Evolutionary conservation across 2,888 invertebrate species (phyloP), one percentile per base, ranked within the genome.

Genomic region (Pachymerium ferrugineum): DNA sequence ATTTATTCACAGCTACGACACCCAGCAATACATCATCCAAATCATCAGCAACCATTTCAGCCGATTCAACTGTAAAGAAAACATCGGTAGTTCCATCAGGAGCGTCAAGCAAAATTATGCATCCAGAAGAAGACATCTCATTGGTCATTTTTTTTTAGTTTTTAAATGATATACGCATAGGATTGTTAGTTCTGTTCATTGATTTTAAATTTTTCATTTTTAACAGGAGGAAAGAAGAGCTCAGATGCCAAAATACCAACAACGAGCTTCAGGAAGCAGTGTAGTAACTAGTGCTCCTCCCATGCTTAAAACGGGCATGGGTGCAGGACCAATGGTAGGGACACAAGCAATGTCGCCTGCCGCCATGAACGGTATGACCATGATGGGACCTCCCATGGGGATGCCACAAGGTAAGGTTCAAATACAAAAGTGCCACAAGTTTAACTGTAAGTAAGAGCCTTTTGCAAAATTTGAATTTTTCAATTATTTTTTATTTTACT

Each of bases 101-200:
- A 62, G 90, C 93, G 5, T 89, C 92, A 42, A 92, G 93, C 80
- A 91, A 91, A 84, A 96, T 97, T 74, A 88, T 97, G 78, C 97
- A 97, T 83, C 97, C 97, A 0, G 90, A 93, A 0, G 96, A 97
- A 82, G 94, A 95, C 83, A 88, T 94, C 73, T 96, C 96, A 31
- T 79, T 89, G 83, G 88, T 86, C 79, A 81, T 82, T 10, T 4
- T 28, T 22, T 67, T 3, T 62, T 25, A n/a, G n/a, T 19, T 62
- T n/a, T 62, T 25, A 19, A 25, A 25, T 25, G 3, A 3, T 6
- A n/a, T 62, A 19, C 19, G 1, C 12, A 6, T 62, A 35, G 35
- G 14, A 10, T 35, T 10, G 35, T 35, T 35, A 10, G 8, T 10
- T 35, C 14, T 10, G 35, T 10, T 35, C 35, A 10, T 35, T 35